Conservation (phyloP, 92 coral and sea anemone genomes). For the Heliopora coerulea region DNA sequence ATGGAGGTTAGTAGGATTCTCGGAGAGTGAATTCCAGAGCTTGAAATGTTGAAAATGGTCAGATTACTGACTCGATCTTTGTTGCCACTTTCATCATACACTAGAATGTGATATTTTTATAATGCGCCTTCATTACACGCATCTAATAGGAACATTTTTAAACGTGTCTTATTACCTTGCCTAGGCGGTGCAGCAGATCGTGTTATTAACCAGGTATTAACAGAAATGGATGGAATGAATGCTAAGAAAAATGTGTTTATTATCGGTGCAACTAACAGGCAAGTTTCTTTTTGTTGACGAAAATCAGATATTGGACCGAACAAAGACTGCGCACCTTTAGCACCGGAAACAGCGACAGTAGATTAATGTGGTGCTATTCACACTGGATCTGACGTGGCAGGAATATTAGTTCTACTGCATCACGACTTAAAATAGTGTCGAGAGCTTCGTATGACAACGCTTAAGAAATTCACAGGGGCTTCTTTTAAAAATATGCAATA, state of each 20-base stretch:
- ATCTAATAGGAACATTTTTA: too few species aligned
- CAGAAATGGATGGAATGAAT: constrained; percentile 99
- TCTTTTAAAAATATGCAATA: too few species aligned
- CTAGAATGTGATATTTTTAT: not conserved
- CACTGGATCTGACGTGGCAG: too few species aligned
- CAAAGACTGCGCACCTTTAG: too few species aligned
- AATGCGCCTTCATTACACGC: not conserved
- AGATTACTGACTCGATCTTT: not conserved
- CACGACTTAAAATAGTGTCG: too few species aligned
- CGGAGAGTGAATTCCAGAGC: too few species aligned
- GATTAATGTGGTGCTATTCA: too few species aligned
- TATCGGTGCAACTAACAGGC: constrained; percentile 99
- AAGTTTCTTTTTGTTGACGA: not conserved
- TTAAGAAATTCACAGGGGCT: too few species aligned
- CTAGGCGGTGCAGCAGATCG: constrained; percentile 99
- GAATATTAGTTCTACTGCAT: too few species aligned
- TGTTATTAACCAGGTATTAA: constrained; percentile 95
- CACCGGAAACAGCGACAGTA: too few species aligned
- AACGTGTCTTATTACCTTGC: not conserved
- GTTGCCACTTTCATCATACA: not conserved
- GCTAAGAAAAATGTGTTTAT: constrained; percentile 98
- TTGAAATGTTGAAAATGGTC: not conserved
- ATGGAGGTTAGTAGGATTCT: constrained; percentile 64
- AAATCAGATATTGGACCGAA: too few species aligned
- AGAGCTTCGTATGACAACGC: too few species aligned